Base-by-base conservation (phyloP, 2,888 invertebrate genomes). In the Odontocerum albicorne region DNA sequence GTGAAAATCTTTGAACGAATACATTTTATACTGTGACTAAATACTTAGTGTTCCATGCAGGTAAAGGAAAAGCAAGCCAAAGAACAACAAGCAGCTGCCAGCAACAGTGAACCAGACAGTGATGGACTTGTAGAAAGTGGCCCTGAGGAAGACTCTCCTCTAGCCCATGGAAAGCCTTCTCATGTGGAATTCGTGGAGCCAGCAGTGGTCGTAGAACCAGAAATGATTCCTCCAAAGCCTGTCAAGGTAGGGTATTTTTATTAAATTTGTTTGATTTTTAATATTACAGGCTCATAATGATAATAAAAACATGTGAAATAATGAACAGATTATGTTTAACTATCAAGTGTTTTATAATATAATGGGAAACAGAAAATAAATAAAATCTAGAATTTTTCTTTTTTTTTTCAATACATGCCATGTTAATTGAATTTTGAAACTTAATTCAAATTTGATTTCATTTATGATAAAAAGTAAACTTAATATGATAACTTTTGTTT, bases 161-260 rank as follows among this genome's bases (percentile, higher is more conserved):
- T 35, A 1, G 45, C 65, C 0, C 64, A 47, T 13, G 10, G 10
- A 4, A 42, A 46, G 19, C 68, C 69, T 1, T 63, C 65, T 13
- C 86, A 86, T 68, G 87, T 89, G 4, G 88, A 89, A 64, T 86
- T 88, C 62, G 83, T 86, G 4, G 81, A 86, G 54, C 79, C 83
- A 31, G 81, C 85, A 36, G 83, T 84, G 31, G 84, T 86, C 65
- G 74, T 84, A 43, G 73, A 81, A 20, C 72, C 77, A 49, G 81
- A 83, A 60, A 68, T 72, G 27, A 31, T 22, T 6, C 71, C 73
- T 52, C 72, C 71, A 59, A 69, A 72, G 35, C 71, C 73, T 51
- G 71, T 70, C 12, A 79, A 78, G 72, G 78, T 80, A 62, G 44
- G 52, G 17, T 7, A 21, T 31, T n/a, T 12, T 2, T 27, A 27